phyloP scores from a whole-genome alignment of 2,888 invertebrate species.

The Mesorhabditis sp. region DNA sequence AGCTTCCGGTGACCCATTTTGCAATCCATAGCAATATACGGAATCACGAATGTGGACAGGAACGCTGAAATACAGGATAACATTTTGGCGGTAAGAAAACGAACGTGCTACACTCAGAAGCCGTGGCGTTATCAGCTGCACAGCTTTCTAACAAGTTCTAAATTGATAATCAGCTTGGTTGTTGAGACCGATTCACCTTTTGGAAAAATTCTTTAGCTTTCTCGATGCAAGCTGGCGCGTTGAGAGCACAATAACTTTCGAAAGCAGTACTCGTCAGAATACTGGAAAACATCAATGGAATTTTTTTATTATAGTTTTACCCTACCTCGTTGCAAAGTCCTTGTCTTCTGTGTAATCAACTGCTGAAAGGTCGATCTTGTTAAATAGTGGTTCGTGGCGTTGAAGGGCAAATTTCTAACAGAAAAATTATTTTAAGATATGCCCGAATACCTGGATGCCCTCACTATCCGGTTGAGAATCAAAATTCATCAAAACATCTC shows the following conservation, averaged over 20 bases:
- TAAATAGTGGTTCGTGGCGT: neutral
- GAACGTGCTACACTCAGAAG: neutral
- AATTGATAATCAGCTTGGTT: too few relatives aligned
- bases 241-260: neutral
- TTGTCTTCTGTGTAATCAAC: neutral
- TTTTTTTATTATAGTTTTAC: neutral
- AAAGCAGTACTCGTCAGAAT: neutral
- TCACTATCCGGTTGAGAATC: constrained; percentile 8
- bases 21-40: constrained; percentile 37
- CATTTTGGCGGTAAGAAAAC: neutral
- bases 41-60: constrained; percentile 25
- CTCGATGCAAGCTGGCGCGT: neutral
- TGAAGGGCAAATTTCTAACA: neutral
- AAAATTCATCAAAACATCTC: constrained; percentile 6
- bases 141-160: too few relatives aligned
- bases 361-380: neutral
- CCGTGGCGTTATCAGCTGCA: neutral
- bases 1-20: constrained; percentile 27
- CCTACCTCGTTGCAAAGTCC: neutral
- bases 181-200: too few relatives aligned
- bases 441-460: neutral
- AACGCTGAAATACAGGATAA: constrained; percentile 23
- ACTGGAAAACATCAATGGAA: neutral
- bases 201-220: neutral
- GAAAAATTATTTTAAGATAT: too few relatives aligned